These are phyloP conservation scores for Autographa gamma DNA, from an alignment of 2,888 invertebrate genomes.

Conservation along the genomic window DNA sequence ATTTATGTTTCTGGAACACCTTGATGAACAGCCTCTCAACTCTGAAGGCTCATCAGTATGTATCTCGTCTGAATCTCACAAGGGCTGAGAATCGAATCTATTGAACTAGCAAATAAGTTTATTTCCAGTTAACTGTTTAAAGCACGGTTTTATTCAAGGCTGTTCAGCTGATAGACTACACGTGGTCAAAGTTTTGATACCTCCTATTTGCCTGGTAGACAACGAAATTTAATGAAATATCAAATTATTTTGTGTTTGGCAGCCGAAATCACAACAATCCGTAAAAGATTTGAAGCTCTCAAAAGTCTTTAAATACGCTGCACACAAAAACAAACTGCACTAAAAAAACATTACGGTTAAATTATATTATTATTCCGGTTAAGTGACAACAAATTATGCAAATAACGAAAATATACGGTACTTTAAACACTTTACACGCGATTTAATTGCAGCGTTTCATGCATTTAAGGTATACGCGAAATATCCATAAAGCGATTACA, in stretches of 20 bases:
- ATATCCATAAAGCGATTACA: conserved; percentile 44
- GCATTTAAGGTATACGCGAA: conserved; percentile 34
- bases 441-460: conserved; percentile 62
- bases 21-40: background rate
- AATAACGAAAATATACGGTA: conserved; percentile 66
- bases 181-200: too few species aligned
- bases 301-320: conserved; percentile 55
- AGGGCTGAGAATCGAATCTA: background rate
- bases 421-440: conserved; percentile 65
- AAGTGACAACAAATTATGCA: conserved; percentile 70
- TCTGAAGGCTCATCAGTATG: conserved; percentile 1
- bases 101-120: background rate
- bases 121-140: background rate
- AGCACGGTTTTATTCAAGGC: background rate
- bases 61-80: conserved; percentile 1
- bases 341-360: conserved; percentile 62
- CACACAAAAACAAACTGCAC: conserved; percentile 45
- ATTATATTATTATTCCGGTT: conserved; percentile 63
- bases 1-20: conserved; percentile 11
- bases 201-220: too few species aligned
- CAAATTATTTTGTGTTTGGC: too few species aligned
- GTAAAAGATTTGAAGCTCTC: background rate
- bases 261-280: too few species aligned
- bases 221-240: too few species aligned
- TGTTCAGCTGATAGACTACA: too few species aligned